A percentile compares a stretch with the other conserved stretches of the same genome.
These are phyloP conservation scores for Peromyscus melanophrys DNA, from an alignment of 2,797 vertebrate species.

Conservation along the genomic window DNA sequence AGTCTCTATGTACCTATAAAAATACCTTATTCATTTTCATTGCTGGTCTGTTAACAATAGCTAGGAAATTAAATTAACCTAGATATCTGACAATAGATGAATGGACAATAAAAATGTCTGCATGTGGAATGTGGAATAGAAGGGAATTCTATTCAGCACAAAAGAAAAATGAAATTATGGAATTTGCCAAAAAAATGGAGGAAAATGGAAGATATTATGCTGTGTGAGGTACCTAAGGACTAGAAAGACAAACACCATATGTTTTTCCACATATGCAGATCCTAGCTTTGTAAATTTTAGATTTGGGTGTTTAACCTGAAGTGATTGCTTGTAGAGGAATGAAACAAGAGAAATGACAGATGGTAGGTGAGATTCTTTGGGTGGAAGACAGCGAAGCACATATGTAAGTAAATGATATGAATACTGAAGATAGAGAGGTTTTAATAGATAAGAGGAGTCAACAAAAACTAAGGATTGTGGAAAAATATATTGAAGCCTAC, in stretches of 20 bases:
- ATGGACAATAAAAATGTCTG: not conserved
- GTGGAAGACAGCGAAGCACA: no score
- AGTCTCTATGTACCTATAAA: not conserved
- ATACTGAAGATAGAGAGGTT: not conserved
- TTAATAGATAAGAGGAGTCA: not conserved
- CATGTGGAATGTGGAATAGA: not conserved
- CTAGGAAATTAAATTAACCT: not conserved
- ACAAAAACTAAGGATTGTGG: no score
- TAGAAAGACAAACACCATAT: not conserved
- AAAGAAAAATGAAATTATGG: not conserved
- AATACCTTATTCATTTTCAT: not conserved
- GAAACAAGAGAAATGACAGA: no score
- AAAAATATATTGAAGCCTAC: not conserved
- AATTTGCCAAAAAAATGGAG: not conserved
- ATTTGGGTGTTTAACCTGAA: no score
- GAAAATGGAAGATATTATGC: not conserved
- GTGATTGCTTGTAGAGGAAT: no score
- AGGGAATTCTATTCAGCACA: not conserved
- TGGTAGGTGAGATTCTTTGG: no score
- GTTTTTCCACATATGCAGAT: not conserved
- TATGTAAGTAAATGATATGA: no score
- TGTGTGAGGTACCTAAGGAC: not conserved
- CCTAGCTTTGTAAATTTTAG: no score
- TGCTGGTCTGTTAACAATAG: not conserved
- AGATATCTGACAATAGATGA: not conserved